Evolutionary conservation across 2,797 vertebrate genomes (phyloP), one percentile per base, ranked within the genome.

Genomic region (Orientallactaga sibirica): DNA sequence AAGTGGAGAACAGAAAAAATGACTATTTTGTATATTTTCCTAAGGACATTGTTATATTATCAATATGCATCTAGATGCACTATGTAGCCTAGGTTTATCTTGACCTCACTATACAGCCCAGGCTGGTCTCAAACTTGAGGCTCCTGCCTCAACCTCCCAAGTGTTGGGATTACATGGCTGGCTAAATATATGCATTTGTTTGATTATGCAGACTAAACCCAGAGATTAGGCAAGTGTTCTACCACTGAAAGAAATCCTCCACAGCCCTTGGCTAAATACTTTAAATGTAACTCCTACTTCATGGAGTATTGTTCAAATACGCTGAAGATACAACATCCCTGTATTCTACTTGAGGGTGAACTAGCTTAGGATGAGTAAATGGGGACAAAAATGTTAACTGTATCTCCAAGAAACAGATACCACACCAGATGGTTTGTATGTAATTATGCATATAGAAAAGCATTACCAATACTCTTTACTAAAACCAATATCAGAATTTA

Each of bases 401-500:
- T 64, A 58, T 81, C 62, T 93, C 90, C 3, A 90, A 90, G 62
- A 96, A 88, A 86, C 4, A 64, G 33, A 43, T 11, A 43, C n/a
- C 41, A 85, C 27, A 58, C 62, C 73, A 94, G n/a, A 52, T 74
- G 16, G 1, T 25, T 86, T 90, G 88, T 81, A 85, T 14, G 12
- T 62, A 62, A 76, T 52, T 68, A 91, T 43, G 37, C 11, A 80
- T 24, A 52, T 37, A 83, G 61, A 87, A 93, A 90, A 68, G 14
- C 55, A 95, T 0, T 73, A 25, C 27, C 27, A 92, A 79, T 9
- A 43, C 15, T 62, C 70, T 68, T 68, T 86, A 67, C 24, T 79
- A 88, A 76, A 92, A 79, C 67, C n/a, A 77, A 90, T 75, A 84
- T 74, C 67, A 81, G 67, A 91, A 94, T 91, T 84, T 87, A 93